Evolutionary conservation across 2,113 vertebrate species (phyloP), one percentile per base, ranked within the genome.

Genomic region (Cephalopterus ornatus): DNA sequence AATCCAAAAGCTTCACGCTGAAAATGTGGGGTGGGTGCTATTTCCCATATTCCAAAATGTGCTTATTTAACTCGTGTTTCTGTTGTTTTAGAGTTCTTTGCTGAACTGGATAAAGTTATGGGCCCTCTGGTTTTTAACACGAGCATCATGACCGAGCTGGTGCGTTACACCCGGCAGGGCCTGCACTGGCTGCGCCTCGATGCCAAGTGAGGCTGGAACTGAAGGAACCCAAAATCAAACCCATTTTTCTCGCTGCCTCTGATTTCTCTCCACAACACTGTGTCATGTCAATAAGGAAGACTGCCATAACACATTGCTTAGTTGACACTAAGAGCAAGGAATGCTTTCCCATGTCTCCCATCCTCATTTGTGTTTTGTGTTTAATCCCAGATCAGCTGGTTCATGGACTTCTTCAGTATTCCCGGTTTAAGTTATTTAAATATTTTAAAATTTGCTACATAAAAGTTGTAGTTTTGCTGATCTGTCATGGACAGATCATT

Each of bases 61-160:
- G 4, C 79, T 62, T 56, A 24, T 97, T 97, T 97, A 97, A 93
- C 93, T 28, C 58, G 83, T 84, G 90, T 93, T 95, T 97, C 91
- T 97, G 93, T 72, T 94, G 91, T 94, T 96, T 8, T 96, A 99
- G 99, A 99, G 85, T 99, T 99, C 98, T 99, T 99, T 98, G 95
- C 98, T 73, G 99, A 99, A 97, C 97, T 99, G 98, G 99, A 99
- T 98, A 99, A 99, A 97, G 98, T 98, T 92, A 99, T 99, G 99
- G 98, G 98, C 81, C 98, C 99, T 82, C 98, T 99, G 98, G 97
- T 99, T 97, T 99, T 99, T 95, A 99, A 99, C 86, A 99, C 99
- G 65, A 99, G 99, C 98, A 99, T 98, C 97, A 99, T 99, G 99
- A 99, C 99, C 83, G 99, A 99, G 94, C 98, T 99, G 95, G 99